Percentiles rank a stretch among this genome's conserved stretches.
Conservation (phyloP, 2,113 vertebrate species). For the Ceyx melanurus region DNA sequence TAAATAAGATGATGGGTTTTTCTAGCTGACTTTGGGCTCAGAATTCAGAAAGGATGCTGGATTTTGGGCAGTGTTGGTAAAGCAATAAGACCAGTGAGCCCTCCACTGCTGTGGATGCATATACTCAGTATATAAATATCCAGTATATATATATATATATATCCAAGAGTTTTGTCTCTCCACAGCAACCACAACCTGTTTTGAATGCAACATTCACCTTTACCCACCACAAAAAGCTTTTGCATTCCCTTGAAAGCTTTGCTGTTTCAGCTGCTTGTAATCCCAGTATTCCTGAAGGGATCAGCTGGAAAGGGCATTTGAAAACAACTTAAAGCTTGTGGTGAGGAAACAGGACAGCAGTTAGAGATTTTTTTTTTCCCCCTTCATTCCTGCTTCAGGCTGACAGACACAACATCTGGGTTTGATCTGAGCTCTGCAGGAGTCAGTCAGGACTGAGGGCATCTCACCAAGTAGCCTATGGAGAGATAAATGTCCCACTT, state of each 20-base stretch:
- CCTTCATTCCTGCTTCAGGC: accelerated
- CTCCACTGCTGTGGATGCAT: neutral
- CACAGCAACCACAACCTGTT: neutral
- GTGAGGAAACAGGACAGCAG: accelerated
- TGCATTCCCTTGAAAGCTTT: neutral
- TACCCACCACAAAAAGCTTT: neutral
- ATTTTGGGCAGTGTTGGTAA: neutral
- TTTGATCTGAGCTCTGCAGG: neutral
- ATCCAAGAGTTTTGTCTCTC: neutral
- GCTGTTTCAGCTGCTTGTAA: neutral
- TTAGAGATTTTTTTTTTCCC: neutral
- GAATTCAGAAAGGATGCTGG: neutral
- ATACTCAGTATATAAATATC: no score
- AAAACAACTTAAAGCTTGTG: accelerated
- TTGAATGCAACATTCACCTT: neutral
- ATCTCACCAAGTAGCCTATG: accelerated
- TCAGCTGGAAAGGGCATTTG: neutral
- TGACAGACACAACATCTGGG: neutral
- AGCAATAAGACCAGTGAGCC: neutral
- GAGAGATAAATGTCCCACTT: neutral
- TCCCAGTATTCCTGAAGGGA: neutral
- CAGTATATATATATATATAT: slow-evolving; percentile 35
- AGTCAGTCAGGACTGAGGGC: neutral
- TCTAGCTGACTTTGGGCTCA: neutral
- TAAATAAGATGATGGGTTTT: neutral